These are phyloP conservation scores for Standfussiana lucernea DNA, from an alignment of 2,888 invertebrate species.

Conservation along the genomic window DNA sequence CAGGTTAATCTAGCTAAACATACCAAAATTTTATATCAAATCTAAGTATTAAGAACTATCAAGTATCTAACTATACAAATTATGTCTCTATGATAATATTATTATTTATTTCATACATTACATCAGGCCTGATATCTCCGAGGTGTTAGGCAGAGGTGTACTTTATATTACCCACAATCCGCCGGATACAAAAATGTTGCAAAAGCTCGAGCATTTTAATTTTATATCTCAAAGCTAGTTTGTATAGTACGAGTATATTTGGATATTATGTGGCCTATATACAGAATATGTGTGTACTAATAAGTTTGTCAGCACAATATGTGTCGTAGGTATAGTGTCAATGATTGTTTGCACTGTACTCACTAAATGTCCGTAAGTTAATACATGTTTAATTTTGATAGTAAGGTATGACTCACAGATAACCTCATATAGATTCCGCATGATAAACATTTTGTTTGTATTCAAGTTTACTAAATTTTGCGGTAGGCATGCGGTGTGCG, in stretches of 20 bases:
- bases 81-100: neutral
- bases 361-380: slow-evolving; percentile 28
- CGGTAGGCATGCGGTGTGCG: too few relatives aligned
- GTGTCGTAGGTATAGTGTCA: slow-evolving; percentile 21
- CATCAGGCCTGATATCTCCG: neutral
- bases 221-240: neutral
- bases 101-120: neutral
- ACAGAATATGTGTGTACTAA: slow-evolving; percentile 18
- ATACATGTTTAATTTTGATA: slow-evolving; percentile 16
- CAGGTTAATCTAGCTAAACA: neutral
- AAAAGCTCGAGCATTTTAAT: neutral
- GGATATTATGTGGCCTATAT: slow-evolving; percentile 17
- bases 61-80: neutral
- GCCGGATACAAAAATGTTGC: neutral
- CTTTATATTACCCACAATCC: neutral
- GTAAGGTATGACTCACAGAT: slow-evolving; percentile 14
- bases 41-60: neutral
- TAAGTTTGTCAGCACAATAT: slow-evolving; percentile 46
- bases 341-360: slow-evolving; percentile 35
- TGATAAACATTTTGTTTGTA: too few relatives aligned
- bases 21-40: neutral
- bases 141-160: neutral
- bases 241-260: neutral
- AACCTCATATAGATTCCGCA: too few relatives aligned
- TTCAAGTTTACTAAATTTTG: too few relatives aligned